A percentile compares a stretch with the other conserved stretches of the same genome.
These are phyloP conservation scores for Sylvia atricapilla DNA, from an alignment of 2,113 vertebrate species.

Conservation along the genomic window DNA sequence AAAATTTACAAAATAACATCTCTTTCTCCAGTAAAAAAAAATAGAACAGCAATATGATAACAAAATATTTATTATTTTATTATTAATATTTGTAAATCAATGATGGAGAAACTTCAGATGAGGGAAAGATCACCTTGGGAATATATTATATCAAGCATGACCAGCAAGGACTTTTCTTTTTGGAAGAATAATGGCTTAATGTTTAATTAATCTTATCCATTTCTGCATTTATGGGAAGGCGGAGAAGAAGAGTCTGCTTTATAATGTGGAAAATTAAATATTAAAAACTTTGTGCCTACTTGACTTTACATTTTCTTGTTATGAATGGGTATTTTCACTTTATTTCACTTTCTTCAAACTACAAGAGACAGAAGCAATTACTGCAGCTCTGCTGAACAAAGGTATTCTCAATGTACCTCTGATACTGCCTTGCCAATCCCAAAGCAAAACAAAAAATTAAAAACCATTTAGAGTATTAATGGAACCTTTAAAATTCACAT, in stretches of 20 bases:
- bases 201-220: slow-evolving; percentile 81
- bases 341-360: slow-evolving; percentile 68
- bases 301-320: slow-evolving; percentile 78
- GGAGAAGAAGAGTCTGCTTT: slow-evolving; percentile 74
- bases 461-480: slow-evolving; percentile 46
- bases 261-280: slow-evolving; percentile 83
- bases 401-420: slow-evolving; percentile 42
- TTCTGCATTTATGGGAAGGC: slow-evolving; percentile 76
- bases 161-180: slow-evolving; percentile 68
- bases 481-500: slow-evolving; percentile 55
- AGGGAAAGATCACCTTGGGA: slow-evolving; percentile 69
- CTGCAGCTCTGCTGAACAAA: slow-evolving; percentile 59
- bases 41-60: not conserved
- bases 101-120: slow-evolving; percentile 3
- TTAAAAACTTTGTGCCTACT: slow-evolving; percentile 77
- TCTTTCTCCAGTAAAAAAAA: not conserved
- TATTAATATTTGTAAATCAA: slow-evolving; percentile 49
- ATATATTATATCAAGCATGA: slow-evolving; percentile 65
- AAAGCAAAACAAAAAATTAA: slow-evolving; percentile 68
- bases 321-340: slow-evolving; percentile 75
- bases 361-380: slow-evolving; percentile 66
- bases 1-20: slow-evolving; percentile 16
- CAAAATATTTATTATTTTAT: slow-evolving; percentile 19
- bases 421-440: slow-evolving; percentile 49
- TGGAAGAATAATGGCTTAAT: slow-evolving; percentile 76